Evolutionary conservation across 2,888 invertebrate genomes (phyloP), one percentile per base, ranked within the genome.

Genomic region (Lasiommata megera): DNA sequence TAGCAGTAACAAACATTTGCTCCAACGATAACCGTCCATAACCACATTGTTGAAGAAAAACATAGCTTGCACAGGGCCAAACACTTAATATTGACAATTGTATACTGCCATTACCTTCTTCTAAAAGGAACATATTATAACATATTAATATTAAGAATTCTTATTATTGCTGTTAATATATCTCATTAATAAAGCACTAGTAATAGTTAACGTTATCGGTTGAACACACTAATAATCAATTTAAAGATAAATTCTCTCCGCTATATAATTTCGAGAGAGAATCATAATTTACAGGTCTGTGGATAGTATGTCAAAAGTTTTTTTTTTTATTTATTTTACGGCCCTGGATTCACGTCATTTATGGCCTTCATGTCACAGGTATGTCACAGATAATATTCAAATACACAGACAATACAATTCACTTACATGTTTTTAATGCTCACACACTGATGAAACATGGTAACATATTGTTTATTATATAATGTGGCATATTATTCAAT

Each of bases 61-160:
- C 87, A 88, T 87, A 60, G 71, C 68, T 74, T 69, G 67, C 64
- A 71, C 70, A 73, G 67, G 72, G 69, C 66, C 75, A 79, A 82
- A 83, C 76, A 81, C 76, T 74, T 76, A 73, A 67, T 80, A 83
- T 73, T 79, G 77, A 79, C 78, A 82, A 72, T 77, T 64, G 68
- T 71, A 68, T 71, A 83, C 81, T 77, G 82, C 86, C 85, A 87
- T 87, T 84, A 77, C 68, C 68, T 70, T 71, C 61, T 73, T 75
- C 68, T 71, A 65, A 61, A 64, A 73, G 53, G 67, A 79, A 77
- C 76, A 76, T 34, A 34, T 34, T 74, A 71, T 70, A 72, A 72
- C 82, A 84, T 82, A 75, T 76, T 78, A 69, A 62, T 65, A 47
- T 61, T 12, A 64, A 18, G 34, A 47, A 38, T 14, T 52, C 36